These are phyloP conservation scores for Zele albiditarsus DNA, from an alignment of 2,888 invertebrate species.

Conservation along the genomic window DNA sequence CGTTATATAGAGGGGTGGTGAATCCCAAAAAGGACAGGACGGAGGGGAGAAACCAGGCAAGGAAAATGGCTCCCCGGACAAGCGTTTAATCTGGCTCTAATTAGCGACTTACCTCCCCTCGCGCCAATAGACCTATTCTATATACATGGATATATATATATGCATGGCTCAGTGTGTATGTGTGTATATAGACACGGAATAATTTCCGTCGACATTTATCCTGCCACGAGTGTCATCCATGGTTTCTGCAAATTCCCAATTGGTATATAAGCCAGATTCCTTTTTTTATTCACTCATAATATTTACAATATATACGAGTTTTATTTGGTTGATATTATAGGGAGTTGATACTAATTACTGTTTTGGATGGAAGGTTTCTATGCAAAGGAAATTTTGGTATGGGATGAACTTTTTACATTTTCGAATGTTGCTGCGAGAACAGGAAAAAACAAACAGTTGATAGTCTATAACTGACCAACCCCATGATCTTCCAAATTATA, in stretches of 20 bases:
- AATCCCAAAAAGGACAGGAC: slow-evolving; percentile 14
- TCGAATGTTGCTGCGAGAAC: too few relatives aligned
- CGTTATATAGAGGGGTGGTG: neutral
- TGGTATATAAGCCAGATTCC: neutral
- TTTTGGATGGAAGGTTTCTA: too few relatives aligned
- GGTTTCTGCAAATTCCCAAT: too few relatives aligned
- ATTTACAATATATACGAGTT: too few relatives aligned
- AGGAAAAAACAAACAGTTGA: too few relatives aligned
- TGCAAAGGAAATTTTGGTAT: too few relatives aligned
- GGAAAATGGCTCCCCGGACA: slow-evolving; percentile 77
- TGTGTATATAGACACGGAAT: neutral
- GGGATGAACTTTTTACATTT: too few relatives aligned
- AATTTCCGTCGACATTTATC: slow-evolving; percentile 27
- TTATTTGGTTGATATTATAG: too few relatives aligned
- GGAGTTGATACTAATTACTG: too few relatives aligned
- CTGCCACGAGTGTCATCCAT: neutral
- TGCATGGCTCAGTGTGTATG: too few relatives aligned
- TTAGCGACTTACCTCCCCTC: slow-evolving; percentile 75
- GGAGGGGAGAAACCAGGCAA: slow-evolving; percentile 50
- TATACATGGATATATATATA: slow-evolving; percentile 1
- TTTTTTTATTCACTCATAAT: neutral
- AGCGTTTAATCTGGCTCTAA: slow-evolving; percentile 80
- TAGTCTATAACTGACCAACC: too few relatives aligned
- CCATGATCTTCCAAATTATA: too few relatives aligned
- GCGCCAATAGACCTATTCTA: slow-evolving; percentile 18